Percentiles rank a stretch among this genome's conserved stretches.
These are phyloP conservation scores for Aphidius gifuensis DNA, from an alignment of 1,140 invertebrate species.

Conservation along the genomic window DNA sequence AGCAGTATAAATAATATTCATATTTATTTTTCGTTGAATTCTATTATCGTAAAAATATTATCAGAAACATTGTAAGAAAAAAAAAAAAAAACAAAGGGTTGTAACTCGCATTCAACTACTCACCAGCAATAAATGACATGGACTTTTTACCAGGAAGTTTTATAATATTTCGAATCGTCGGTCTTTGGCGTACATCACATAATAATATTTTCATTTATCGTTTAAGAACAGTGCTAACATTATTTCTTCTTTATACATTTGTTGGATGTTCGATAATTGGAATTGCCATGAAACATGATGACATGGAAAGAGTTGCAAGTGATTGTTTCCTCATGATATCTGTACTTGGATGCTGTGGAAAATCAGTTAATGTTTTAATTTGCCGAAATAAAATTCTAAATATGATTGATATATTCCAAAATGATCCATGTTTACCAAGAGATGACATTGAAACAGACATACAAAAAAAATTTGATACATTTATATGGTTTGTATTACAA, in stretches of 20 bases:
- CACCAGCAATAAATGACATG: too few species aligned
- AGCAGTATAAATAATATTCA: too few species aligned
- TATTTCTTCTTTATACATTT: conserved; percentile 20
- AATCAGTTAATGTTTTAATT: conserved; percentile 17
- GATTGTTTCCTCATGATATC: conserved; percentile 17
- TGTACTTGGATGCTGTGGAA: conserved; percentile 17
- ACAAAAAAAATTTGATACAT: conserved; percentile 12
- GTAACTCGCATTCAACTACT: too few species aligned
- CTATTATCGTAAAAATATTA: too few species aligned
- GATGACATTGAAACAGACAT: conserved; percentile 6
- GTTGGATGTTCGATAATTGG: conserved; percentile 12
- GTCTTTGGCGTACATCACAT: too few species aligned
- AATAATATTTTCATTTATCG: too few species aligned
- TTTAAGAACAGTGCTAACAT: not conserved
- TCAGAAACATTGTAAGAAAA: too few species aligned
- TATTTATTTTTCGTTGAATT: too few species aligned
- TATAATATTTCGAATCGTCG: too few species aligned
- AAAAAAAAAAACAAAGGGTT: too few species aligned
- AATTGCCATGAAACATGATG: not conserved
- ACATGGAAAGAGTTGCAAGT: conserved; percentile 9
- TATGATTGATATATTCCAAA: conserved; percentile 13
- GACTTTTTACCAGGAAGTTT: too few species aligned
- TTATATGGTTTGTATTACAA: conserved; percentile 1
- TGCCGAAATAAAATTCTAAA: conserved; percentile 13
- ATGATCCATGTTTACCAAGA: conserved; percentile 11